A percentile compares a stretch with the other conserved stretches of the same genome.
Evolutionary conservation across 2,888 invertebrate genomes (phyloP).

Genomic region (Zygaena filipendulae): DNA sequence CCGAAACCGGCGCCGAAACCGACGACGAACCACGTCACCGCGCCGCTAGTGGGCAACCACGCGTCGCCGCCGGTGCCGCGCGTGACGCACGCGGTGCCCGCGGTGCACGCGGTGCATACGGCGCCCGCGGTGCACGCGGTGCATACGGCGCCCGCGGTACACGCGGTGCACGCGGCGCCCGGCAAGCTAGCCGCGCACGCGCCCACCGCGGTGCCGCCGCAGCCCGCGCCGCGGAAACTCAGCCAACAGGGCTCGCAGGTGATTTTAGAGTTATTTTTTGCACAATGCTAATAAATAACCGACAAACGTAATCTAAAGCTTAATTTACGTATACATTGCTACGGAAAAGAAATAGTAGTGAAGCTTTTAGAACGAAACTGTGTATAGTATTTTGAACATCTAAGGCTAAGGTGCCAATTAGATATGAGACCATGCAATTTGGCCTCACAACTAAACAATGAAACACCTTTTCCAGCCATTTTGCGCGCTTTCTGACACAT

Average conservation of each 20-base stretch:
- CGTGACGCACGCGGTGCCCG: constrained; percentile 19
- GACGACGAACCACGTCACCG: constrained; percentile 30
- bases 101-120: constrained; percentile 12
- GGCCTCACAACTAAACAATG: too few species aligned
- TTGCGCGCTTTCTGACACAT: too few species aligned
- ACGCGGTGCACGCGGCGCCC: constrained; percentile 2
- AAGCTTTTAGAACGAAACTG: too few species aligned
- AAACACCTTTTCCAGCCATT: too few species aligned
- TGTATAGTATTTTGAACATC: too few species aligned
- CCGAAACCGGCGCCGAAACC: constrained; percentile 25
- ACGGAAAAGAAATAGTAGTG: too few species aligned
- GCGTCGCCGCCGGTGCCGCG: constrained; percentile 26
- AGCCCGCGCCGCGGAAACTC: constrained; percentile 58
- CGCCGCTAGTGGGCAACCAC: constrained; percentile 30
- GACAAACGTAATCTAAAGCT: neutral
- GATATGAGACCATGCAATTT: too few species aligned
- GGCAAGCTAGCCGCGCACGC: constrained; percentile 2
- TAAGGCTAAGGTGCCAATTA: too few species aligned
- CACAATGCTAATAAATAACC: too few species aligned
- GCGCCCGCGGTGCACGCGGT: neutral
- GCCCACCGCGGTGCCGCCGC: constrained; percentile 33
- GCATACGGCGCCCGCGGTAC: constrained; percentile 9
- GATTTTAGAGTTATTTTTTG: constrained; percentile 20
- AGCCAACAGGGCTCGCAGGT: constrained; percentile 56
- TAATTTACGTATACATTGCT: too few species aligned